Evolutionary conservation across 2,797 vertebrate genomes (phyloP), one percentile per base, ranked within the genome.

Genomic region (Tolypeutes matacus): DNA sequence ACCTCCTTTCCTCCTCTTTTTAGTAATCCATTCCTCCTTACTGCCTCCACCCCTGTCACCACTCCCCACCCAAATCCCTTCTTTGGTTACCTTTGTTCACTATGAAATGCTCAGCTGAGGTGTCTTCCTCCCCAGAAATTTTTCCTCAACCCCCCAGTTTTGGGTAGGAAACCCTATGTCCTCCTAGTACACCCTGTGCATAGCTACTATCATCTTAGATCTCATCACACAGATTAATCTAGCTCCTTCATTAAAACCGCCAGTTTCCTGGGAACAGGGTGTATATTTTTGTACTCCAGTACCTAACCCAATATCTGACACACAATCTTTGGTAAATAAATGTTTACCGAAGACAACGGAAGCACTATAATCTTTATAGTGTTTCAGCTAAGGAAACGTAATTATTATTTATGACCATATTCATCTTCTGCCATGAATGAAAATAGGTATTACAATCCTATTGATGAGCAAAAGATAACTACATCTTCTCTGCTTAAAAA

Each of bases 401-500:
- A 34, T 65, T 75, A n/a, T 81, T 53, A 69, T 49, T 81, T 53
- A 69, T 49, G 20, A 2, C 23, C 20, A 46, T 25, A 49, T 36
- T 77, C 49, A 75, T 46, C 25, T 67, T 91, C 60, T 42, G 10
- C 65, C 60, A 11, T 27, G 76, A 64, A 31, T 89, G 39, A 29
- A 81, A 56, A 34, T 31, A 34, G 70, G 3, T 23, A 49, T 82
- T 42, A 84, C 34, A 85, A 60, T 81, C 72, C 14, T 73, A 13
- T 49, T 36, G 60, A 60, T 39, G 15, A 87, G 75, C 82, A 51
- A 64, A 85, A 18, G 36, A 42, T 80, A 64, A 34, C 23, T n/a
- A 46, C 13, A n/a, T n/a, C 21, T 34, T 60, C 21, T 51, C 42
- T 62, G 51, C 73, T 83, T 80, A 88, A 91, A 91, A 94, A 87